These are phyloP conservation scores for Philotrypesis tridentata DNA, from an alignment of 1,140 invertebrate species.

Conservation along the genomic window DNA sequence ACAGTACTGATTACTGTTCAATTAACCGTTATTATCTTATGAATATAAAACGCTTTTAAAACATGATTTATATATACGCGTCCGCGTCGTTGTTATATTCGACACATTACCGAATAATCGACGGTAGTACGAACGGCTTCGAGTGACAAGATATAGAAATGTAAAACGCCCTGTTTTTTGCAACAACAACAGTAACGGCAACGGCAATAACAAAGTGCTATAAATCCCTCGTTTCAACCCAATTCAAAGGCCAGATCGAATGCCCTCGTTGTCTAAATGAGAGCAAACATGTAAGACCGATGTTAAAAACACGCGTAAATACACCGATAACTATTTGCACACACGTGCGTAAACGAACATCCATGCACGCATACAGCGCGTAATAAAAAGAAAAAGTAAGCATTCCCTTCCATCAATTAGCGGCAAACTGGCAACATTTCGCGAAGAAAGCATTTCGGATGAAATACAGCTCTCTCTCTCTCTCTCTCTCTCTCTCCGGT, in stretches of 20 bases:
- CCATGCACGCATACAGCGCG: background rate
- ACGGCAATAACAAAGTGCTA: too few species aligned
- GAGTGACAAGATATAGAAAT: too few species aligned
- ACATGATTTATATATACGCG: background rate
- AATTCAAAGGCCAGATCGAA: too few species aligned
- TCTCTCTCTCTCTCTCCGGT: too few species aligned
- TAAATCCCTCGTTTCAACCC: too few species aligned
- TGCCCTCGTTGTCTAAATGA: too few species aligned
- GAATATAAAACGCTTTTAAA: conserved; percentile 4
- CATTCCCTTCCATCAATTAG: background rate
- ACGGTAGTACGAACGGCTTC: too few species aligned
- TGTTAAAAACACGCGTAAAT: too few species aligned
- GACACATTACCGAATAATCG: background rate
- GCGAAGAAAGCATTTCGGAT: background rate
- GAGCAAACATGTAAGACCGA: too few species aligned
- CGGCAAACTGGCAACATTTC: background rate
- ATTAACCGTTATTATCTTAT: conserved; percentile 19
- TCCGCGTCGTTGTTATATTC: background rate
- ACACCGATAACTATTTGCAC: background rate
- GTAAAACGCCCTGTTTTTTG: too few species aligned
- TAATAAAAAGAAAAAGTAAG: background rate
- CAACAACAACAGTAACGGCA: too few species aligned
- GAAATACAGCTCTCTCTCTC: too few species aligned
- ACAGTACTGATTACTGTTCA: conserved; percentile 32
- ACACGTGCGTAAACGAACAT: background rate